Conservation (phyloP, 2,888 invertebrate species). For the Tetheella fluctuosa region DNA sequence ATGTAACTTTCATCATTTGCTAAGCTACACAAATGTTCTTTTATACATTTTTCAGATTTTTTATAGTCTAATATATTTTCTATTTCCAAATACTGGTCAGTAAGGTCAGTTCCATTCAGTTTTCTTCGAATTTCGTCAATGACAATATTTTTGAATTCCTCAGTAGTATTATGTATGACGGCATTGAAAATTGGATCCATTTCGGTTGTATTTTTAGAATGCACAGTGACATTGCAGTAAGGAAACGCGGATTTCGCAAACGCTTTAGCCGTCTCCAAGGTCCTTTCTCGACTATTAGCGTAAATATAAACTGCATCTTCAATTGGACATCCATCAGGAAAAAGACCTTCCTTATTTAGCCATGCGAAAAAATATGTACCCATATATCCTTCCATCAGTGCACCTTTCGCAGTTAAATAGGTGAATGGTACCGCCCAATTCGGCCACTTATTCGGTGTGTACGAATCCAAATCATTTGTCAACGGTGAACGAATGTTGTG, state of each 20-base stretch:
- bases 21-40: constrained; percentile 54
- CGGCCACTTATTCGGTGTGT: constrained; percentile 56
- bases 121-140: constrained; percentile 52
- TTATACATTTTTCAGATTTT: constrained; percentile 53
- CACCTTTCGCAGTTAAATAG: constrained; percentile 63
- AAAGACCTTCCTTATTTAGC: constrained; percentile 50
- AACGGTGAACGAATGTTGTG: constrained; percentile 67
- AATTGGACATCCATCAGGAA: constrained; percentile 50
- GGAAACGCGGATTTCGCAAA: constrained; percentile 60
- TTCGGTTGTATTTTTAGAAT: constrained; percentile 42
- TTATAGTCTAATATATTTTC: constrained; percentile 58
- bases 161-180: constrained; percentile 46
- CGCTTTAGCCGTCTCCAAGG: constrained; percentile 56
- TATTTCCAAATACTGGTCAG: constrained; percentile 46
- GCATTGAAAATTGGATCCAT: constrained; percentile 62
- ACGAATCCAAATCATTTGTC: constrained; percentile 40
- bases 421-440: constrained; percentile 50
- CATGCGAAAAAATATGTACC: constrained; percentile 62
- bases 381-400: constrained; percentile 60
- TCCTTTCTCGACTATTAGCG: constrained; percentile 64
- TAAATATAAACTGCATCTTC: constrained; percentile 51
- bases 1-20: constrained; percentile 40
- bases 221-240: constrained; percentile 51
- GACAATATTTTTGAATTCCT: constrained; percentile 39
- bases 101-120: constrained; percentile 44